Base-by-base conservation (phyloP, 1,140 invertebrate genomes). In the Ephestia elutella region DNA sequence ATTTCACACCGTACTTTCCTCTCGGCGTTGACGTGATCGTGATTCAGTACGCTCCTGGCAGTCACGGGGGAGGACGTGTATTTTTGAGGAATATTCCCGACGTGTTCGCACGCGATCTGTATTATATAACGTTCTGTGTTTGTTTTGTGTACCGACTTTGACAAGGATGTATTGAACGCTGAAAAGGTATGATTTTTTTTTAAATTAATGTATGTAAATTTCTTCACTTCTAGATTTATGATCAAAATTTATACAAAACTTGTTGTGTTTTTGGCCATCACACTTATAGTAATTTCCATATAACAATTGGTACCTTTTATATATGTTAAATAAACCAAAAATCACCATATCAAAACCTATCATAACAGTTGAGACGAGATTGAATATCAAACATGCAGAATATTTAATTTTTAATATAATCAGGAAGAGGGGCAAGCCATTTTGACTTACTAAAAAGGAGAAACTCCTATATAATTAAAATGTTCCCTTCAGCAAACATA, bases 61-160 rank as follows among this genome's bases (percentile, higher is more conserved):
- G 58, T 56, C 54, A 48, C 54, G 11, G 55, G 65, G 65, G 73
- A 49, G 71, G 70, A 66, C 70, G 72, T 68, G 69, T n/a, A 68
- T 56, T 62, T 21, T 28, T 48, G 50, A n/a, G 13, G n/a, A 15
- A 56, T 49, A 67, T 53, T 57, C 57, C 56, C 9, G 58, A 69
- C 76, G 75, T 80, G 67, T 73, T 76, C 67, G 50, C 76, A 73
- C 70, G 74, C 74, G 74, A 73, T 53, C 64, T 66, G 71, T 68
- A 81, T 84, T 82, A 84, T 83, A 84, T 82, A 82, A 82, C 76
- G 58, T 66, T 67, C 71, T 78, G 73, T 65, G 73, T 84, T 82
- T 78, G 71, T 85, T 79, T 76, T 77, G 82, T 85, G 80, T 75
- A 8, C 35, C 54, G 54, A 56, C 57, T 53, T 15, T 56, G 17